These are phyloP conservation scores for Sarcophaga peregrina DNA, from an alignment of 1,140 invertebrate species.

Conservation along the genomic window DNA sequence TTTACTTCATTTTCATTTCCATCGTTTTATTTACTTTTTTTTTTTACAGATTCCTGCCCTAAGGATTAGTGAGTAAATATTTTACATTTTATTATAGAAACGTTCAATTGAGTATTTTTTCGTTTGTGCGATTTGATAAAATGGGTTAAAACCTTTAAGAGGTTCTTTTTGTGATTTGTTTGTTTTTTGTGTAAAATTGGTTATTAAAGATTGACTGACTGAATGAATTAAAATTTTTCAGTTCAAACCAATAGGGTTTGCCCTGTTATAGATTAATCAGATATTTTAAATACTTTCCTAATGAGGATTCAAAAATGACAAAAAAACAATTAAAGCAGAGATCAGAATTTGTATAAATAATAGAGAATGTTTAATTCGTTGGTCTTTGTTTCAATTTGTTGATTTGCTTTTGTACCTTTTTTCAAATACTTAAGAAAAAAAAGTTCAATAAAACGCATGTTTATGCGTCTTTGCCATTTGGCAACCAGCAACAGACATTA, in stretches of 20 bases:
- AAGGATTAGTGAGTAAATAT: slow-evolving; percentile 35
- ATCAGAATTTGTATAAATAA: neutral
- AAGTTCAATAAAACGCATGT: neutral
- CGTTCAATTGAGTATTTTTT: neutral
- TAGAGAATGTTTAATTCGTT: neutral
- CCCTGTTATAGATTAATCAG: no score
- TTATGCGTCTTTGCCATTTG: no score
- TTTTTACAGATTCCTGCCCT: slow-evolving; percentile 31
- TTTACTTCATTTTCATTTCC: slow-evolving; percentile 13
- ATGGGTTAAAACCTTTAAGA: slow-evolving; percentile 9
- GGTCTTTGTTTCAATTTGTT: no score
- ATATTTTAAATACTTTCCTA: no score
- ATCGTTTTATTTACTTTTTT: neutral
- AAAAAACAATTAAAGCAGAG: no score
- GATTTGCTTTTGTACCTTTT: neutral
- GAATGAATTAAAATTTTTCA: no score
- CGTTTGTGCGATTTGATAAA: neutral
- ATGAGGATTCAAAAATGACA: no score
- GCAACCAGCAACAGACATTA: neutral
- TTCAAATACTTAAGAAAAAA: neutral
- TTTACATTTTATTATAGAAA: neutral
- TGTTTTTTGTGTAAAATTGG: neutral
- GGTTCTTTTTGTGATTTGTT: no score
- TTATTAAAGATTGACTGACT: no score
- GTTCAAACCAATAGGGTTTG: no score